These are phyloP conservation scores for Paralinhomoeus sp. DNA, from an alignment of 2,888 invertebrate genomes.

Conservation along the genomic window DNA sequence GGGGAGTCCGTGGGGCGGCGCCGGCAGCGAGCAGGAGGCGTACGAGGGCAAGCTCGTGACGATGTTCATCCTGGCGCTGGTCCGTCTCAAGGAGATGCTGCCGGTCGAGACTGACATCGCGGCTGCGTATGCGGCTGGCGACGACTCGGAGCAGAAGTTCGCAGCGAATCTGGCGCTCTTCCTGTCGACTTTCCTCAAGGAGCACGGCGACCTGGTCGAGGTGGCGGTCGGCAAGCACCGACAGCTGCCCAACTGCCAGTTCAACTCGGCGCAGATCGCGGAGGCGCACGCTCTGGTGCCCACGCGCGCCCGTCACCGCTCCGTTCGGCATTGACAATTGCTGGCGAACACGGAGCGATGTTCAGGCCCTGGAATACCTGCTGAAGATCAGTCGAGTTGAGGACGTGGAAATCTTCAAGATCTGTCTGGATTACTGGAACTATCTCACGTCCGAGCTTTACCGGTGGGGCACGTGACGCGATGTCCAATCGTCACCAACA, in stretches of 20 bases:
- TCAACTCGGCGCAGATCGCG: constrained; percentile 4
- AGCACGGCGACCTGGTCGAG: constrained; percentile 46
- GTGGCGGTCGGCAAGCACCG: too few relatives aligned
- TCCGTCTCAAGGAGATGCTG: too few relatives aligned
- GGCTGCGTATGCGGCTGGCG: constrained; percentile 71
- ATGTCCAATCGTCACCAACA: too few relatives aligned
- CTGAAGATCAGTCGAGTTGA: constrained; percentile 64
- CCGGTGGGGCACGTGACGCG: too few relatives aligned
- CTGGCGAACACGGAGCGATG: too few relatives aligned
- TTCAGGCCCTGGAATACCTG: constrained; percentile 27
- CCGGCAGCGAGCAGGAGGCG: constrained; percentile 34
- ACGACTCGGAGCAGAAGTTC: constrained; percentile 91
- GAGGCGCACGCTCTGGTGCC: too few relatives aligned
- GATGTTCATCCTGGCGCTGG: constrained; percentile 91
- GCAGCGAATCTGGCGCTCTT: constrained; percentile 94
- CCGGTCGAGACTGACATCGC: constrained; percentile 65
- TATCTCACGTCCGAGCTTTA: constrained; percentile 72
- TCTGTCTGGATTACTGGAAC: constrained; percentile 97
- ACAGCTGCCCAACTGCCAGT: too few relatives aligned
- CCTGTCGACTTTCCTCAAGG: constrained; percentile 80
- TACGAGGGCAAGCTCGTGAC: constrained; percentile 97
- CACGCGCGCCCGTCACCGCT: too few relatives aligned
- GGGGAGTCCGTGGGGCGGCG: too few relatives aligned
- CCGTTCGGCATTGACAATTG: too few relatives aligned
- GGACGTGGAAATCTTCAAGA: constrained; percentile 97